Conservation (phyloP, 1,140 invertebrate species). For the Drosophila cardini region DNA sequence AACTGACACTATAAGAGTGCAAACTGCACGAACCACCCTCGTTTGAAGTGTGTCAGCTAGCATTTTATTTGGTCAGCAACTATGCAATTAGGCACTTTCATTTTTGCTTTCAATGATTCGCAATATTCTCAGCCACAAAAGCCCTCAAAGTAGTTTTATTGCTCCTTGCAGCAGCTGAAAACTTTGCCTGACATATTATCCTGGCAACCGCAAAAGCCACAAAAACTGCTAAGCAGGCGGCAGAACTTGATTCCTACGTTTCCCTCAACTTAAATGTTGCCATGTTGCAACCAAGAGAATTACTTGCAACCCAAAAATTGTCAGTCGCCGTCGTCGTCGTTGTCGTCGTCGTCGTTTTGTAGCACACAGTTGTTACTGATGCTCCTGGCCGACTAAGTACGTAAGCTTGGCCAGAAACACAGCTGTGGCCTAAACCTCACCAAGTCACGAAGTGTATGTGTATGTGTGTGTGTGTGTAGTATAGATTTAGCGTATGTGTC, state of each 20-base stretch:
- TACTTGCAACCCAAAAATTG: constrained; percentile 68
- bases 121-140: constrained; percentile 45
- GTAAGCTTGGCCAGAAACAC: constrained; percentile 68
- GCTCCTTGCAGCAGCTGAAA: constrained; percentile 53
- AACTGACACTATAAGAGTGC: neutral
- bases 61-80: neutral
- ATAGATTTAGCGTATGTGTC: constrained; percentile 68
- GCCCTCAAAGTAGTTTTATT: constrained; percentile 67
- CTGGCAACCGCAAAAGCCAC: constrained; percentile 68
- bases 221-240: constrained; percentile 68
- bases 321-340: constrained; percentile 43
- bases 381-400: constrained; percentile 51
- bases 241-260: constrained; percentile 18
- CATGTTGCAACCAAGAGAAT: constrained; percentile 53
- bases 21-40: neutral
- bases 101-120: neutral
- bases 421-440: constrained; percentile 52
- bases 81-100: constrained; percentile 18
- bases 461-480: constrained; percentile 16
- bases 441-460: constrained; percentile 16
- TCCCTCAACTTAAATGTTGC: constrained; percentile 20
- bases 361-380: constrained; percentile 26
- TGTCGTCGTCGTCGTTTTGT: constrained; percentile 41
- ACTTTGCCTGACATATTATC: constrained; percentile 77
- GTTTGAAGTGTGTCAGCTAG: neutral